phyloP scores from a whole-genome alignment of 1,140 invertebrate genomes.

The Dreissena rostriformis region DNA sequence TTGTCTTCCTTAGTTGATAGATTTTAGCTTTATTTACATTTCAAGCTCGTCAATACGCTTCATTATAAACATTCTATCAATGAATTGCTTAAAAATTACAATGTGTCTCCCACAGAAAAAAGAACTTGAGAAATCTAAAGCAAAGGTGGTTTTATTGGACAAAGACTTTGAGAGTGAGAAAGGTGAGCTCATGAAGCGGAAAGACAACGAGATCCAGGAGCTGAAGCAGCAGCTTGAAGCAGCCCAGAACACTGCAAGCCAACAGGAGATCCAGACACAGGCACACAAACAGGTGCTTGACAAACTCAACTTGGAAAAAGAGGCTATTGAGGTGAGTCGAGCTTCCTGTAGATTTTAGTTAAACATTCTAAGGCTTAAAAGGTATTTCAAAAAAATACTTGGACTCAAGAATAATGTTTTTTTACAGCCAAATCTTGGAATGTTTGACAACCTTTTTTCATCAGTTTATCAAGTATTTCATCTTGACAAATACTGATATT shows the following conservation, averaged over 20 bases:
- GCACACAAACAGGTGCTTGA: constrained; percentile 77
- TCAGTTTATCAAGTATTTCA: too few species aligned
- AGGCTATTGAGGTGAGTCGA: constrained; percentile 71
- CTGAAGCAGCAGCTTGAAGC: constrained; percentile 69
- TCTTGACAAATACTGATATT: too few species aligned
- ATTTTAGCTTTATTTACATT: background rate
- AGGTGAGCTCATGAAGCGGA: constrained; percentile 73
- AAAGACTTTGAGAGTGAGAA: constrained; percentile 74
- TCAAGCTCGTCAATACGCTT: background rate
- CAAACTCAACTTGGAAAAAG: constrained; percentile 72
- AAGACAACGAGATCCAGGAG: constrained; percentile 78
- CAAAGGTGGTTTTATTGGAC: constrained; percentile 68
- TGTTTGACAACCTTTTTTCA: too few species aligned
- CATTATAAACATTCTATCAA: background rate
- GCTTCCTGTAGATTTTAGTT: background rate
- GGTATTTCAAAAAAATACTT: too few species aligned
- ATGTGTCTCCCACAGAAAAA: constrained; percentile 64
- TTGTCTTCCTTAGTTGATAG: background rate
- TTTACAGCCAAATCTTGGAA: too few species aligned
- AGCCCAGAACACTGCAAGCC: constrained; percentile 65
- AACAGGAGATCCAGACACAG: constrained; percentile 72
- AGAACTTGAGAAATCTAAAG: constrained; percentile 74
- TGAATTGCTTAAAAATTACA: background rate
- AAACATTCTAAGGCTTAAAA: background rate
- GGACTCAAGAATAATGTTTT: too few species aligned